phyloP scores from a whole-genome alignment of 2,888 invertebrate genomes.

The Ceramica pisi region DNA sequence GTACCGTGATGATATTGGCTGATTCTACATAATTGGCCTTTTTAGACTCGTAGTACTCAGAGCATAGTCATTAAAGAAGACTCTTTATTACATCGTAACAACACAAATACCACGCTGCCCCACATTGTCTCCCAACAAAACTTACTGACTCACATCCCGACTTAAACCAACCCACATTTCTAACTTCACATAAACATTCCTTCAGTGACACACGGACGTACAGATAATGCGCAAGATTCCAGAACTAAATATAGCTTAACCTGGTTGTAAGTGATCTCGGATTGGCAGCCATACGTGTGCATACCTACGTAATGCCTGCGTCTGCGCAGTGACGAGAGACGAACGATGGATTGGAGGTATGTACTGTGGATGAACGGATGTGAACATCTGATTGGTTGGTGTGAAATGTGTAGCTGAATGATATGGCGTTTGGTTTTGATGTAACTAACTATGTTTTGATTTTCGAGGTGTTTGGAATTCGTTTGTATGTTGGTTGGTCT shows the following conservation, averaged over 20 bases:
- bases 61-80: too few relatives aligned
- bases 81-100: neutral
- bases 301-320: constrained; percentile 58
- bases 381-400: neutral
- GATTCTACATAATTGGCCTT: too few relatives aligned
- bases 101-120: constrained; percentile 3
- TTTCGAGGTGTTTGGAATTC: neutral
- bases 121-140: constrained; percentile 3
- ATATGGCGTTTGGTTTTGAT: neutral
- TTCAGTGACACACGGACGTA: constrained; percentile 45
- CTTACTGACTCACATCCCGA: constrained; percentile 13
- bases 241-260: constrained; percentile 71
- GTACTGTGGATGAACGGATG: constrained; percentile 24
- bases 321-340: constrained; percentile 50
- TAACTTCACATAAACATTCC: constrained; percentile 46
- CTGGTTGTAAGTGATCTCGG: constrained; percentile 61
- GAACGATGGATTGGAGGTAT: constrained; percentile 28
- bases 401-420: constrained; percentile 13
- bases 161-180: constrained; percentile 9
- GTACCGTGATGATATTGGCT: too few relatives aligned
- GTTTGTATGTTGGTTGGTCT: too few relatives aligned
- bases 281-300: constrained; percentile 70
- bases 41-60: too few relatives aligned
- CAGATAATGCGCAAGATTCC: constrained; percentile 62
- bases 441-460: neutral